Evolutionary conservation across 2,888 invertebrate species (phyloP).

Genomic region (Drosophila phalerata): DNA sequence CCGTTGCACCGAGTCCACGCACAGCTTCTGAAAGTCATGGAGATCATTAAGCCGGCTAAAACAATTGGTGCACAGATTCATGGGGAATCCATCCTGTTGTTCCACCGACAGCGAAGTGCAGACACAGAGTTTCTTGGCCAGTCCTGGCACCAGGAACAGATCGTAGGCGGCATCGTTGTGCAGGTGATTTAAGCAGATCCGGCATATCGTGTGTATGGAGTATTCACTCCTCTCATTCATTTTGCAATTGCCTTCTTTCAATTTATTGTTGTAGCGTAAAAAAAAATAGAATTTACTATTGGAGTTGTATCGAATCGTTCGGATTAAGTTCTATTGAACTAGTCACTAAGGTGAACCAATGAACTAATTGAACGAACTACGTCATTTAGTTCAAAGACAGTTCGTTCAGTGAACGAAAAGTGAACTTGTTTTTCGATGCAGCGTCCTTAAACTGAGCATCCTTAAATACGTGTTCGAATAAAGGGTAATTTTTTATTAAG

Average conservation of each 20-base stretch:
- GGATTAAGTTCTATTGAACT: too few species aligned
- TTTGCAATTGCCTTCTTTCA: conserved; percentile 29
- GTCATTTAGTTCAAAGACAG: too few species aligned
- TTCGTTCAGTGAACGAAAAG: too few species aligned
- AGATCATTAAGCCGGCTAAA: conserved; percentile 77
- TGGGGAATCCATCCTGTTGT: conserved; percentile 82
- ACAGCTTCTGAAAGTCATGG: conserved; percentile 81
- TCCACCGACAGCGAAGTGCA: conserved; percentile 82
- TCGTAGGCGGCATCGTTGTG: conserved; percentile 66
- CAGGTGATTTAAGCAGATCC: conserved; percentile 80
- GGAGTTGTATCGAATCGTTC: conserved; percentile 16
- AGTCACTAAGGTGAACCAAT: too few species aligned
- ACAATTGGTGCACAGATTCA: conserved; percentile 77
- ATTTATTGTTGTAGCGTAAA: conserved; percentile 8
- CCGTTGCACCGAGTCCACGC: conserved; percentile 77
- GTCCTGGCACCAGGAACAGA: conserved; percentile 76
- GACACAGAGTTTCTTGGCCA: conserved; percentile 79
- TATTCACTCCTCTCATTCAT: conserved; percentile 59
- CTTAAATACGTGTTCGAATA: too few species aligned
- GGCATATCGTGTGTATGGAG: conserved; percentile 80
- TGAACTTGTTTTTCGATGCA: too few species aligned
- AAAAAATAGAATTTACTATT: conserved; percentile 32
- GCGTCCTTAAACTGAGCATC: too few species aligned
- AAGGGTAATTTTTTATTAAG: too few species aligned
- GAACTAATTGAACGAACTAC: too few species aligned